Evolutionary conservation across 2,888 invertebrate genomes (phyloP).

Genomic region (Seladonia tumulorum): DNA sequence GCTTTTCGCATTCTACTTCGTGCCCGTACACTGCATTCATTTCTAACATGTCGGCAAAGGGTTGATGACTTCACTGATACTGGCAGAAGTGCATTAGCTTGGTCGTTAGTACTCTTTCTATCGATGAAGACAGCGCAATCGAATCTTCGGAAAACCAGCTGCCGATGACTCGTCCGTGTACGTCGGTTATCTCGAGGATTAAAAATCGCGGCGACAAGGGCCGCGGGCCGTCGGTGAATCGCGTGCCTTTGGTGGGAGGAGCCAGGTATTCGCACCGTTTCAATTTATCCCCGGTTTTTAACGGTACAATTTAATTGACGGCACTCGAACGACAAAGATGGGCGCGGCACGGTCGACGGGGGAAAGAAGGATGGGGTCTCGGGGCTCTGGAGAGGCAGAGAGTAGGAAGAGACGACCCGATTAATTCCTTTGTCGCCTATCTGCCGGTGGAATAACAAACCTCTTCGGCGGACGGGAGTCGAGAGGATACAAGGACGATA

Average conservation of each 20-base stretch:
- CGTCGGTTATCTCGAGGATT: not conserved
- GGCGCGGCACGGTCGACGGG: not conserved
- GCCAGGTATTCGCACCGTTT: slow-evolving; percentile 54
- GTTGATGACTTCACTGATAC: not conserved
- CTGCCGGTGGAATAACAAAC: slow-evolving; percentile 81
- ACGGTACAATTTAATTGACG: slow-evolving; percentile 75
- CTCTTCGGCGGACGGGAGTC: slow-evolving; percentile 79
- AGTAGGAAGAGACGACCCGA: slow-evolving; percentile 70
- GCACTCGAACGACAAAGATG: slow-evolving; percentile 63
- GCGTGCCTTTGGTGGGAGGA: not conserved
- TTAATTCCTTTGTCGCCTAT: slow-evolving; percentile 78
- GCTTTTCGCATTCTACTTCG: not conserved
- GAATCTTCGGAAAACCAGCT: not conserved
- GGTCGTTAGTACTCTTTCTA: not conserved
- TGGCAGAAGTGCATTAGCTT: not conserved
- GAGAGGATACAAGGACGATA: slow-evolving; percentile 82
- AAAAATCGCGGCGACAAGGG: not conserved
- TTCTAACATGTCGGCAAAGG: not conserved
- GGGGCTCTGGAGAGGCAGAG: slow-evolving; percentile 11
- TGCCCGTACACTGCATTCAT: not conserved
- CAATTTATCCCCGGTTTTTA: slow-evolving; percentile 72
- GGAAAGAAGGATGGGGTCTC: not conserved
- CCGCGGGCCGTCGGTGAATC: slow-evolving; percentile 14
- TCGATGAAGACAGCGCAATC: not conserved
- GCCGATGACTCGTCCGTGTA: not conserved